Base-by-base conservation (phyloP, 92 coral and sea anemone species). In the Anthopleura xanthogrammica region DNA sequence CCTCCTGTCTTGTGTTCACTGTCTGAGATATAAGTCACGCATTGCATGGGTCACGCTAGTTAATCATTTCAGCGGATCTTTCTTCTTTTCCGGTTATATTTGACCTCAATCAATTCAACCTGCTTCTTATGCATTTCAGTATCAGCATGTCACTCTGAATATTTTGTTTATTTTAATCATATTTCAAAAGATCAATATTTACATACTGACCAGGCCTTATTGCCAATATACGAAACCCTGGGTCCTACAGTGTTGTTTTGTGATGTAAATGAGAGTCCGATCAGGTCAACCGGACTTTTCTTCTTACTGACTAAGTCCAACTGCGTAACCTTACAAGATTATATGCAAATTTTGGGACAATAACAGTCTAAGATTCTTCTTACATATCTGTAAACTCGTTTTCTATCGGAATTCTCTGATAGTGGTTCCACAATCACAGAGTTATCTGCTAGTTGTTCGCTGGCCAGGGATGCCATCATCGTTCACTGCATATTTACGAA, bases 391-490 rank as follows among this genome's bases (percentile, higher is more conserved):
- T 9, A 60, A 58, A 81, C 41, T 36, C 24, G 77, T 50, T 2
- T 81, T 81, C 84, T 70, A 81, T 81, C 84, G 84, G 84, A n/a
- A 81, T 81, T 81, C 84, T 70, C 3, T 24, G 17, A 23, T 24
- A 29, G 74, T 68, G 41, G 41, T 68, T 24, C 46, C 50, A 70
- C 52, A 22, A 40, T 13, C 40, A 5, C 50, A 12, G 16, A 55
- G 6, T 46, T 3, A 7, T 41, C 58, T 19, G 11, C 14, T 80
- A 20, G 16, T 16, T 40, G 22, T 40, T 71, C 48, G 46, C 62
- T 48, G 29, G 14, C 64, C 39, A n/a, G 43, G 65, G 20, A 43
- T n/a, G 77, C 42, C 50, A 50, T 50, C 64, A n/a, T 43, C 16
- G 16, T 42, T 58, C 52, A 54, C 70, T 19, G 70, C 29, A 62